Base-by-base conservation (phyloP, 2,888 invertebrate species). In the Clivina fossor region DNA sequence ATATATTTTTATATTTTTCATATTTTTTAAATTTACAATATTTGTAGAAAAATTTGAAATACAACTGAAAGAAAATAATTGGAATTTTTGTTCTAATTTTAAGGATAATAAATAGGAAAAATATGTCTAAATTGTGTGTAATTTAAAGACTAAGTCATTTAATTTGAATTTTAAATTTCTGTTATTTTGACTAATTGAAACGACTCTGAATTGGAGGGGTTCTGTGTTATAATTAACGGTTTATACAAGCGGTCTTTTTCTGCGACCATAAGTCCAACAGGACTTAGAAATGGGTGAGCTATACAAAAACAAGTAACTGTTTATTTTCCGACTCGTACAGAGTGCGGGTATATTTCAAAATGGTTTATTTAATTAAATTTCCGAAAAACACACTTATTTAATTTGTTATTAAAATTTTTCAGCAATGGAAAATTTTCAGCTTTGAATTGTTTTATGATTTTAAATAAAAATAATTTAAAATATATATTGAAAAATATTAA, bases 151-250 rank as follows among this genome's bases (percentile, higher is more conserved):
- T 26, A 43, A 43, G 43, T 43, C 43, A 28, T 26, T 43, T 24
- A 43, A 43, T 43, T 43, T 26, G 18, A 43, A 43, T 26, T 43
- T 43, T 18, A 43, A 43, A 43, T 43, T 43, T 43, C n/a, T 26
- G 43, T 43, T 43, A 43, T 43, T 43, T 43, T 43, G 43, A 43
- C 24, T 43, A 43, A 43, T 43, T 43, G 43, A 35, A 35, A 35
- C 35, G 9, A 43, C 24, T 9, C 43, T 22, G 15, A 26, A 22
- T n/a, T n/a, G n/a, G 13, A 26, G 26, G n/a, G 13, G 4, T 4
- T 28, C 40, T 22, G 4, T 43, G 43, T 26, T 43, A n/a, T n/a
- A 43, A 43, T 43, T 24, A 43, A 43, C 28, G 43, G 15, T 35
- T 22, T 16, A 13, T 24, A 40, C 22, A 40, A 40, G 13, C 5